Evolutionary conservation across 2,113 vertebrate genomes (phyloP), one percentile per base, ranked within the genome.

Genomic region (Aphyosemion australe): DNA sequence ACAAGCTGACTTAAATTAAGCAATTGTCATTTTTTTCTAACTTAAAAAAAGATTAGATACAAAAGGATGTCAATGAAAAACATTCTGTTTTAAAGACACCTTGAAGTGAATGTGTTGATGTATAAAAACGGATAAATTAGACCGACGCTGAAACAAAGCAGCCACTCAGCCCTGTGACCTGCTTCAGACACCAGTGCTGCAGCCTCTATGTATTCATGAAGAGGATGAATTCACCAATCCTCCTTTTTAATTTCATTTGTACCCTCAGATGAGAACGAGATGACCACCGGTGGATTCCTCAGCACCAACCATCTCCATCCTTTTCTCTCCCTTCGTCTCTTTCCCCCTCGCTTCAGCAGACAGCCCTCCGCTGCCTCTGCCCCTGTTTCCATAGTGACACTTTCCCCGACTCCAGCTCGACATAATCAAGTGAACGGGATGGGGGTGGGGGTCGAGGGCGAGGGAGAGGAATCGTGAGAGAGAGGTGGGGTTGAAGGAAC

Each of bases 301-400:
- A 63, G 46, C 78, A 83, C 48, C 10, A 61, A 42, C 65, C 80
- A 65, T 51, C 64, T 82, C 63, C 32, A 73, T 55, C 50, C 65
- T 75, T 71, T 45, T 55, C 5, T 48, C 45, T 63, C 65, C 47
- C 55, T 19, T 26, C 19, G 48, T 49, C 57, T 66, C 19, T 60
- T 41, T 19, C 10, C 49, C 70, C 65, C 34, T 20, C 32, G 12
- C 31, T 62, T 49, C 60, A 4, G 81, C 32, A 70, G 66, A 84
- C 65, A 86, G 34, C 79, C 69, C 76, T 84, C 72, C 53, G n/a
- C 82, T 90, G 85, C 86, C 73, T 90, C 81, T 80, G 80, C 86
- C 87, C 86, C 76, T 85, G 90, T 91, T 91, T 88, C 90, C 90
- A 91, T 91, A 90, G 90, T 90, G 90, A 91, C 90, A 88, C 88